phyloP scores from a whole-genome alignment of 2,113 vertebrate species.

The Cottus gobio region DNA sequence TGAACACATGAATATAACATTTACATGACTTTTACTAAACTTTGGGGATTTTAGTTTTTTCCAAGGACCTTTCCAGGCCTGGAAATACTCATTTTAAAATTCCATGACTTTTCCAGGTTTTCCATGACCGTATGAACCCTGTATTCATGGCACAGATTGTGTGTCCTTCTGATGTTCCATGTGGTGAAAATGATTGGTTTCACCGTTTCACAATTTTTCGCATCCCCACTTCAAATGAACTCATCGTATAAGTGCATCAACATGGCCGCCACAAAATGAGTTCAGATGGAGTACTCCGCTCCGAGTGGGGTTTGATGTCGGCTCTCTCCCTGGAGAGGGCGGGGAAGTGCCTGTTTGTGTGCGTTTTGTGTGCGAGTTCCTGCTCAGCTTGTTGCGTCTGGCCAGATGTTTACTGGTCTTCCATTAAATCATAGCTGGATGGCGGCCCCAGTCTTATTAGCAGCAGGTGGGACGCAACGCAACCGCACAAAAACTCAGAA shows the following conservation, averaged over 20 bases:
- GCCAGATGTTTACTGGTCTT: conserved; percentile 55
- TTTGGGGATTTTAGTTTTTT: too few relatives aligned
- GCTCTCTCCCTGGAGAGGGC: background rate
- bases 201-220: background rate
- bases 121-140: too few relatives aligned
- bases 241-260: background rate
- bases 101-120: too few relatives aligned
- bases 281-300: conserved; percentile 10
- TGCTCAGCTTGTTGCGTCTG: conserved; percentile 50
- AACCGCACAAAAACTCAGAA: conserved; percentile 31
- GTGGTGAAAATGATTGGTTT: background rate
- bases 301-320: conserved; percentile 3
- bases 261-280: background rate
- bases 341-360: background rate
- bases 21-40: too few relatives aligned
- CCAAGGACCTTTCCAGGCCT: too few relatives aligned
- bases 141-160: too few relatives aligned
- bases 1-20: too few relatives aligned
- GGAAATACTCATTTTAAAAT: too few relatives aligned
- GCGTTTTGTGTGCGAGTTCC: conserved; percentile 7
- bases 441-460: conserved; percentile 36
- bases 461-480: conserved; percentile 58
- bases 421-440: conserved; percentile 60
- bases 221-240: background rate
- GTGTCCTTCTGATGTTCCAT: background rate